A percentile compares a stretch with the other conserved stretches of the same genome.
Evolutionary conservation across 2,113 vertebrate genomes (phyloP).

Genomic region (Serilophus lunatus): DNA sequence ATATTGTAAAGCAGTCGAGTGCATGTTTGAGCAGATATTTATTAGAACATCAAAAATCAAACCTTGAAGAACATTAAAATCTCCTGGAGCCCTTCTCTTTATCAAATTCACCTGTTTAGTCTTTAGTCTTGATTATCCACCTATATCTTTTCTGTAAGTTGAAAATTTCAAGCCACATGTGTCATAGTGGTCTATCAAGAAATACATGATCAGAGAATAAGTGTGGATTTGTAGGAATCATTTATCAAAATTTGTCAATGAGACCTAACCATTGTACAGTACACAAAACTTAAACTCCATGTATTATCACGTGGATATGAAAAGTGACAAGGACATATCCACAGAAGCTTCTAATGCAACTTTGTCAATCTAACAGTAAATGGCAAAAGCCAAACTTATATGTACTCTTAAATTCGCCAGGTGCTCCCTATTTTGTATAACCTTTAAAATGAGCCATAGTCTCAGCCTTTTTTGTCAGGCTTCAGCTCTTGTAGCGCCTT

Average conservation of each 20-base stretch:
- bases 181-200: not conserved
- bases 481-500: not conserved
- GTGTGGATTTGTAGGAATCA: not conserved
- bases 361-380: not conserved
- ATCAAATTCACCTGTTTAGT: not conserved
- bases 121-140: not conserved
- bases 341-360: not conserved
- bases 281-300: not conserved
- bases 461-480: not conserved
- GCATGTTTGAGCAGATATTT: not conserved
- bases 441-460: not conserved
- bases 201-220: not conserved
- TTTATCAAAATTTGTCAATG: not conserved
- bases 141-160: not conserved
- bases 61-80: not conserved
- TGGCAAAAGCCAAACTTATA: not conserved
- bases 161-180: not conserved
- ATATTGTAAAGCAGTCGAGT: not conserved
- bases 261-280: not conserved
- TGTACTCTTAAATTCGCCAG: not conserved
- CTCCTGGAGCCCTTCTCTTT: not conserved
- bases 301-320: not conserved
- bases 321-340: not conserved
- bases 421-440: not conserved
- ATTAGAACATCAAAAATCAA: not conserved